Conservation (phyloP, 2,888 invertebrate genomes). For the Ametastegia equiseti region DNA sequence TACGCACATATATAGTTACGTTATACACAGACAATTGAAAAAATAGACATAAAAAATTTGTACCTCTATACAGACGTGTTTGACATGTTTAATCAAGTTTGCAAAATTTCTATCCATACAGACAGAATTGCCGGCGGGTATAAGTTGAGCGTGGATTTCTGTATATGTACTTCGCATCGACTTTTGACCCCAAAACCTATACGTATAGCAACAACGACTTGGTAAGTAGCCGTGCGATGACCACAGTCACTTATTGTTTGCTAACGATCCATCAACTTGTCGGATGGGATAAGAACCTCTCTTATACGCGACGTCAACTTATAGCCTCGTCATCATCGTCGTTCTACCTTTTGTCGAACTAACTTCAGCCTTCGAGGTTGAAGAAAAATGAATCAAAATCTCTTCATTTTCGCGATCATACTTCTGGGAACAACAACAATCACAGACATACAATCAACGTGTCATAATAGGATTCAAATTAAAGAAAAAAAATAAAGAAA, state of each 20-base stretch:
- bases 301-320: constrained; percentile 11
- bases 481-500: background rate
- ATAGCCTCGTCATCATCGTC: constrained; percentile 38
- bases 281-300: constrained; percentile 53
- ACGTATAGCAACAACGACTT: background rate
- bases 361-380: background rate
- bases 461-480: background rate
- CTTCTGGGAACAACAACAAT: background rate
- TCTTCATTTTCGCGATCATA: constrained; percentile 17
- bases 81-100: background rate
- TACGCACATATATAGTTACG: background rate
- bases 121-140: background rate
- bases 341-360: constrained; percentile 15
- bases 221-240: constrained; percentile 52
- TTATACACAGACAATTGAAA: background rate
- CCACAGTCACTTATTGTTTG: constrained; percentile 61
- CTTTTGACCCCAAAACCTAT: constrained; percentile 24
- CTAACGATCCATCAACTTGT: constrained; percentile 64
- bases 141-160: background rate
- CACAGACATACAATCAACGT: background rate
- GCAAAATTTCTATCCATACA: background rate
- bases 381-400: background rate
- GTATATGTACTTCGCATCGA: background rate
- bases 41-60: background rate
- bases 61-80: background rate